Evolutionary conservation across 2,113 vertebrate species (phyloP).

Genomic region (Cricetomys ansorgei): DNA sequence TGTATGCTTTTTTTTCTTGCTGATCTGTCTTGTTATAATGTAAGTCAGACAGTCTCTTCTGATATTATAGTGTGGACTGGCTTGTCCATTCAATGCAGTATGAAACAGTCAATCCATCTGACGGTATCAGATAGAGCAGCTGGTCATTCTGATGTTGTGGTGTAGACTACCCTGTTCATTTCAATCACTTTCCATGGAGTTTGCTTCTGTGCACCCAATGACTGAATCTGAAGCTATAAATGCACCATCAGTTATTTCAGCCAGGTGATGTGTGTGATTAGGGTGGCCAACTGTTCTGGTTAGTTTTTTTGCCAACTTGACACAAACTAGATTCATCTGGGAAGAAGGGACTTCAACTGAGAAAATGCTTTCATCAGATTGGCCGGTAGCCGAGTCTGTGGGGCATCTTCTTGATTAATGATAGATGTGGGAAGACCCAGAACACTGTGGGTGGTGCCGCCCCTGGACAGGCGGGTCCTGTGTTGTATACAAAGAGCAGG

Average conservation of each 20-base stretch:
- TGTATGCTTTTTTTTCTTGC: not conserved
- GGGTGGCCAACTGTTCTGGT: not conserved
- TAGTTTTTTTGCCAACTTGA: not conserved
- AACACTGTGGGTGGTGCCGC: not conserved
- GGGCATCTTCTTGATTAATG: not conserved
- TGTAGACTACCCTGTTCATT: not conserved
- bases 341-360: not conserved
- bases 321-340: not conserved
- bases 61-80: not conserved
- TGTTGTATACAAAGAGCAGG: not conserved
- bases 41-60: not conserved
- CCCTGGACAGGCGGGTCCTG: no score
- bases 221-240: not conserved
- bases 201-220: not conserved
- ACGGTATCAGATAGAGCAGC: not conserved
- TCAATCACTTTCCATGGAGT: not conserved
- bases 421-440: not conserved
- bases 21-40: not conserved
- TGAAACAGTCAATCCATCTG: not conserved
- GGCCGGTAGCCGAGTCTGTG: no score
- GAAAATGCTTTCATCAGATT: not conserved
- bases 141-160: not conserved
- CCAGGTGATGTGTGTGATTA: not conserved
- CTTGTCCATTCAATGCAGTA: not conserved
- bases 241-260: not conserved